Conservation (phyloP, 1,140 invertebrate species). For the Streblospio benedicti region DNA sequence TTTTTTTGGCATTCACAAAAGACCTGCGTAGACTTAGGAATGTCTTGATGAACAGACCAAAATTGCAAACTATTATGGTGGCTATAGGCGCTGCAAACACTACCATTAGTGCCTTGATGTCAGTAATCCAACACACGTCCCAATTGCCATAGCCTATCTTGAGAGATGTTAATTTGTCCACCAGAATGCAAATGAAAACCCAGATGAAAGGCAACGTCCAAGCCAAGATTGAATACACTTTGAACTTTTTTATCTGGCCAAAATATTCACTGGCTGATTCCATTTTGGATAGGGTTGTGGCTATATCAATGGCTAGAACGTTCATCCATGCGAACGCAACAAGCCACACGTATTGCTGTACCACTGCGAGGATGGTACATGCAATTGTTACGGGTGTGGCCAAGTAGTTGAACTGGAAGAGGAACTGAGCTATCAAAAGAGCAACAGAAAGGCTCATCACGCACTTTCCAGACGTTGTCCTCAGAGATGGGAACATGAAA, state of each 20-base stretch:
- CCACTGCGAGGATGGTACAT: constrained; percentile 39
- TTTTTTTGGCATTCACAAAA: constrained; percentile 23
- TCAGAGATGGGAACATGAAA: constrained; percentile 38
- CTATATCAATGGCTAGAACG: constrained; percentile 53
- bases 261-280: constrained; percentile 17
- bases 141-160: background rate
- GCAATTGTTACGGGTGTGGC: background rate
- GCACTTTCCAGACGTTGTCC: constrained; percentile 50
- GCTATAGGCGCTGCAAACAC: constrained; percentile 45
- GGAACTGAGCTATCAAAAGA: constrained; percentile 46
- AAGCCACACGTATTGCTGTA: constrained; percentile 51
- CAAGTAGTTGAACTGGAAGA: constrained; percentile 42
- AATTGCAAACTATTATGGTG: constrained; percentile 39
- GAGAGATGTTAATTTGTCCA: constrained; percentile 35
- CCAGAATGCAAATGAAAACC: constrained; percentile 41
- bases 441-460: constrained; percentile 46
- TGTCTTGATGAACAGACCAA: constrained; percentile 39
- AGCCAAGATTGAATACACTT: constrained; percentile 49
- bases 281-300: constrained; percentile 52
- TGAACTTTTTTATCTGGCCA: constrained; percentile 37
- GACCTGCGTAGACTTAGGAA: constrained; percentile 51
- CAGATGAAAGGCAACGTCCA: constrained; percentile 50
- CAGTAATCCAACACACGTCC: background rate
- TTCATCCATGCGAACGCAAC: constrained; percentile 55
- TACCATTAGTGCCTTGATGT: constrained; percentile 31